Evolutionary conservation across 92 coral and sea anemone genomes (phyloP).

Genomic region (Virgularia gustaviana): DNA sequence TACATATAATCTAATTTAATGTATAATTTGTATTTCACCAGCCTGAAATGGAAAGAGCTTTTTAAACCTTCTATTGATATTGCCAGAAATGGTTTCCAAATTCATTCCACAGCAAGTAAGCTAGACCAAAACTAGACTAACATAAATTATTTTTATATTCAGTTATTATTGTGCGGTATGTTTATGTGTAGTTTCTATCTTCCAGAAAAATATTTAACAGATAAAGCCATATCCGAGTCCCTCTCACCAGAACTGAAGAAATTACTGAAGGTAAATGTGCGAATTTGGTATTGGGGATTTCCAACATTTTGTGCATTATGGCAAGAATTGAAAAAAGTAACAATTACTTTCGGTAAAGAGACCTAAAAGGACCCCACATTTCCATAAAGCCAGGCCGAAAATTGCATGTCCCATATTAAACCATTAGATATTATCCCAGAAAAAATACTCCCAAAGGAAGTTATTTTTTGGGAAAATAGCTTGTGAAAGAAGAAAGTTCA

Average conservation of each 20-base stretch:
- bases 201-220: neutral
- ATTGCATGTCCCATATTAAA: neutral
- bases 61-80: constrained; percentile 66
- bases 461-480: no score
- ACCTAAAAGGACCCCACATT: no score
- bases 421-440: neutral
- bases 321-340: no score
- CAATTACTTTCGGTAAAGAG: no score
- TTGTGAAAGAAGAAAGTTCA: no score
- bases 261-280: neutral
- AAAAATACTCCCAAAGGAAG: neutral
- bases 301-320: no score
- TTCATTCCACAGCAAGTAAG: constrained; percentile 65
- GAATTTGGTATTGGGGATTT: neutral
- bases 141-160: neutral
- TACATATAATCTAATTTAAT: no score
- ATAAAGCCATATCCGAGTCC: neutral
- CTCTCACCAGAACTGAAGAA: constrained; percentile 10
- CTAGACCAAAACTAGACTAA: neutral
- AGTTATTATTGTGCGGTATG: neutral
- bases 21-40: no score
- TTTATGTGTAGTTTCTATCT: neutral
- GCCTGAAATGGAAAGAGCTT: constrained; percentile 83
- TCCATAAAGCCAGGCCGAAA: no score
- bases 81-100: constrained; percentile 73